phyloP scores from a whole-genome alignment of 2,888 invertebrate species.

The Imbricaverruca yamaguchii region DNA sequence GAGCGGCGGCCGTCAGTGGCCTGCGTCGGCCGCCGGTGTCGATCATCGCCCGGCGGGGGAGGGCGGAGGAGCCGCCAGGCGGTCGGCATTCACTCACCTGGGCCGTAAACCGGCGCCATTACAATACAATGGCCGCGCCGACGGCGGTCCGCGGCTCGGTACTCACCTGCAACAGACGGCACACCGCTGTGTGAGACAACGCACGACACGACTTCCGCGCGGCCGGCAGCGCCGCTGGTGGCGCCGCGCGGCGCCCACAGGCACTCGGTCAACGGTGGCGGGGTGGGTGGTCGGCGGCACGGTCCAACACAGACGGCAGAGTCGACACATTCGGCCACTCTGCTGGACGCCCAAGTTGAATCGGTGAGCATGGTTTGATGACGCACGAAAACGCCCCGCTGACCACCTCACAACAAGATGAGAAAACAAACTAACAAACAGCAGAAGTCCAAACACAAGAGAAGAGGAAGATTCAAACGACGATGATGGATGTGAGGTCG shows the following conservation, averaged over 20 bases:
- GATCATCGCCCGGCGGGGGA: background rate
- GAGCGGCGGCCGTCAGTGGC: background rate
- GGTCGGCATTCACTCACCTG: background rate
- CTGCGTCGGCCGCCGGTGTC: background rate
- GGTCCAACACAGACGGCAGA: too few species aligned
- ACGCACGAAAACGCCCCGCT: too few species aligned
- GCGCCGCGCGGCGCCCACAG: background rate
- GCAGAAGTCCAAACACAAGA: too few species aligned
- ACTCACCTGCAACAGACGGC: constrained; percentile 7
- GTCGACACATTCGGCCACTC: too few species aligned
- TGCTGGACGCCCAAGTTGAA: too few species aligned
- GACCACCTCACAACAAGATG: too few species aligned
- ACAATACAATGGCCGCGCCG: background rate
- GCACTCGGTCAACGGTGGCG: background rate
- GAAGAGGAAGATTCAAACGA: too few species aligned
- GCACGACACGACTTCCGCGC: background rate
- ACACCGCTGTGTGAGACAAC: background rate
- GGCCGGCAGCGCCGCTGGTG: too few species aligned
- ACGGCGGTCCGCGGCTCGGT: background rate
- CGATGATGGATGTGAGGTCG: too few species aligned
- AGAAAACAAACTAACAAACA: too few species aligned
- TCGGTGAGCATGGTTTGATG: too few species aligned
- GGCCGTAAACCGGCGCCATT: background rate
- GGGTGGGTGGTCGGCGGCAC: too few species aligned
- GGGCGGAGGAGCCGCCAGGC: background rate